A percentile compares a stretch with the other conserved stretches of the same genome.
Conservation (phyloP, 2,113 vertebrate genomes). For the Orthochromis indermauri region DNA sequence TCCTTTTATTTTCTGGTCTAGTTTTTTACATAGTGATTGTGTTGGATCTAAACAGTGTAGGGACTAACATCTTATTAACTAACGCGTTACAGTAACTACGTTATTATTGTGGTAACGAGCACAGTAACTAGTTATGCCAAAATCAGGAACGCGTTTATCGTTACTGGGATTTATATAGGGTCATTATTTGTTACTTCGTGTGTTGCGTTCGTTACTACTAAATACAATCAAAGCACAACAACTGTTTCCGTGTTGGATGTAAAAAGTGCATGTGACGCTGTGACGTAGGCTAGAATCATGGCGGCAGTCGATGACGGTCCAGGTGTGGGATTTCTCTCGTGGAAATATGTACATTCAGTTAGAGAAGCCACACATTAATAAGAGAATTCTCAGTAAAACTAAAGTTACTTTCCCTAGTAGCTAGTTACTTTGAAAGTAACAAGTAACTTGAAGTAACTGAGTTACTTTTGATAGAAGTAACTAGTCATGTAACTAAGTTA, state of each 20-base stretch:
- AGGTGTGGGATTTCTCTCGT: accelerated
- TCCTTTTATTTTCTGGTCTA: not conserved
- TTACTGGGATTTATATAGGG: not conserved
- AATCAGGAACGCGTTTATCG: accelerated
- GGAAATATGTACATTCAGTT: not conserved
- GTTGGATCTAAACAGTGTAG: not conserved
- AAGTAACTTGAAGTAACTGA: not conserved
- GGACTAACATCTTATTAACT: not conserved
- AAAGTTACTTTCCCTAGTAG: not conserved
- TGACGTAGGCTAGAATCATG: not conserved
- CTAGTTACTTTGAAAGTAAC: not conserved
- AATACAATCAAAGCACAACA: not conserved
- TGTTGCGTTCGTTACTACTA: not conserved
- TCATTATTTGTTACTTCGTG: not conserved
- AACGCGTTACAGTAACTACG: not conserved
- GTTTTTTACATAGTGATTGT: accelerated
- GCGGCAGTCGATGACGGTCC: not conserved
- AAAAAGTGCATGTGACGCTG: not conserved
- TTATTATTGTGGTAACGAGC: not conserved
- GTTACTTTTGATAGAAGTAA: not conserved
- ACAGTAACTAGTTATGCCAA: not conserved
- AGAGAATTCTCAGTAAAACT: not conserved
- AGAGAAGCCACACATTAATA: not conserved
- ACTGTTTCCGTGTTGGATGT: not conserved
- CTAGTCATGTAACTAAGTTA: not conserved